Conservation (phyloP, 2,888 invertebrate genomes). For the Cyclophora albipunctata region DNA sequence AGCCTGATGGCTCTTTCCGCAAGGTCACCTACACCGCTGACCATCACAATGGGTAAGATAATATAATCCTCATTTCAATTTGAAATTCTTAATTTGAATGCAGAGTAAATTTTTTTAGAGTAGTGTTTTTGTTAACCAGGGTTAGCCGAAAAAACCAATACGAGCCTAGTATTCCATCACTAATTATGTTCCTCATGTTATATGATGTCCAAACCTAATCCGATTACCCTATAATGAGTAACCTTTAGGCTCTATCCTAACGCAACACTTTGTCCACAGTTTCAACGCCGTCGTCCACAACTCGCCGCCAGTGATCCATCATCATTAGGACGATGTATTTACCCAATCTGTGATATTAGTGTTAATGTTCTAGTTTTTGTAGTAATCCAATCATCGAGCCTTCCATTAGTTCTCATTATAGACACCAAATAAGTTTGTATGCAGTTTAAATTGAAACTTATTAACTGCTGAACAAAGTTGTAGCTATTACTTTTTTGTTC, state of each 20-base stretch:
- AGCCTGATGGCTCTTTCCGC: conserved; percentile 75
- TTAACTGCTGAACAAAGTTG: too few relatives aligned
- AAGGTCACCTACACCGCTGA: conserved; percentile 76
- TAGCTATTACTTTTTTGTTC: too few relatives aligned
- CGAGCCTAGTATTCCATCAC: too few relatives aligned
- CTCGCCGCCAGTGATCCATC: conserved; percentile 66
- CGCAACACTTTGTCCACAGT: conserved; percentile 40
- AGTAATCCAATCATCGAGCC: conserved; percentile 28
- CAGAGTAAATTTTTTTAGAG: too few relatives aligned
- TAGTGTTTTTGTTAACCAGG: too few relatives aligned
- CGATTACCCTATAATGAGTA: not conserved
- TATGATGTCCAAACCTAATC: not conserved
- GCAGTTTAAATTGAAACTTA: conserved; percentile 4
- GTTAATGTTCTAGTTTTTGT: conserved; percentile 39
- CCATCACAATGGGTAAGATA: conserved; percentile 70
- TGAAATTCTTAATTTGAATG: not conserved
- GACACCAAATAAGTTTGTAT: conserved; percentile 5
- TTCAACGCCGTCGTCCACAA: conserved; percentile 72
- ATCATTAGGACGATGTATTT: conserved; percentile 50
- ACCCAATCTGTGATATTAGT: conserved; percentile 64
- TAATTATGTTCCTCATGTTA: too few relatives aligned
- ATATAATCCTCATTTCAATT: too few relatives aligned
- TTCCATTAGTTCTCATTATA: conserved; percentile 39
- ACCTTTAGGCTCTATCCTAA: not conserved
- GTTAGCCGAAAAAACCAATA: too few relatives aligned